Base-by-base conservation (phyloP, 2,888 invertebrate genomes). In the Perizoma affinitatum region DNA sequence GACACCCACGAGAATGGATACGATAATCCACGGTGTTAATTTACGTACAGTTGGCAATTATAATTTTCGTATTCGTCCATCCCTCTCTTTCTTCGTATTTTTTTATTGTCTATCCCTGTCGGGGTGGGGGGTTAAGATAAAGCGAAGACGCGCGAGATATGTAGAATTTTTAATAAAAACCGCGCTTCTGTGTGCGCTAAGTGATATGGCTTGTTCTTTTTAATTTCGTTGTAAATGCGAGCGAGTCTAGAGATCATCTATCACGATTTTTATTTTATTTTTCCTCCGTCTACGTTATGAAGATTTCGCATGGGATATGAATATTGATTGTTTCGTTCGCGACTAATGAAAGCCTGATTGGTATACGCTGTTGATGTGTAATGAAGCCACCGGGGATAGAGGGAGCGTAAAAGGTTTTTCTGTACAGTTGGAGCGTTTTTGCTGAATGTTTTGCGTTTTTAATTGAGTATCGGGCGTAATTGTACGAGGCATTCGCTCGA, bases 181-280 rank as follows among this genome's bases (percentile, higher is more conserved):
- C 83, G 76, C 87, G 89, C 86, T 82, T 83, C 87, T 87, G 90
- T 90, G 91, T 90, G 90, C 90, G 86, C 90, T 91, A 91, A 91
- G 90, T 92, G 91, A 91, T 92, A 90, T 90, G 90, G 82, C 90
- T 88, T 90, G 90, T 90, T 91, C 90, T 90, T 92, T 91, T 92
- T 91, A 91, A 91, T 92, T 92, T 90, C 86, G 90, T 90, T 87
- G 84, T 79, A 87, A 84, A 82, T 84, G 87, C 83, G 79, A 73
- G 78, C 82, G 79, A 78, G 80, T 81, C 71, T 70, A 78, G 76
- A 80, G 83, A 90, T 88, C 89, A 89, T 91, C 89, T 88, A 90
- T 91, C 90, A 88, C 75, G 75, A 68, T 79, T 82, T 81, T 83
- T 38, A 5, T 83, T 80, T 69, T 73, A 62, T 71, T 72, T 69